Base-by-base conservation (phyloP, 2,888 invertebrate species). In the Zhuqinia jingwanae region DNA sequence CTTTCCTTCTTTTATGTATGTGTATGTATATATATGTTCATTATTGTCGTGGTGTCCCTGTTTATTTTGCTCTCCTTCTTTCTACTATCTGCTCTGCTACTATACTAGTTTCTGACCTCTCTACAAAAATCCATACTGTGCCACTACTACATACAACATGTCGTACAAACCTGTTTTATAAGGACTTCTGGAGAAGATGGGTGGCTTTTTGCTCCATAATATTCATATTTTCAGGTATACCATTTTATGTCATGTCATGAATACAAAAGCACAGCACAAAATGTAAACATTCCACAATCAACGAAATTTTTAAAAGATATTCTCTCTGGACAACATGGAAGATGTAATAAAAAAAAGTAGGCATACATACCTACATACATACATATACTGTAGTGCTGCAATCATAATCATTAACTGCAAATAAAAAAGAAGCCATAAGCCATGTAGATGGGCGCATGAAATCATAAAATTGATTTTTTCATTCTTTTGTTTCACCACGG, bases 181-280 rank as follows among this genome's bases (percentile, higher is more conserved):
- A 36, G 25, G 36, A 63, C 36, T 3, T 17, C 17, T 63, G 36
- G 63, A 30, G 1, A 11, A 63, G 17, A n/a, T 36, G 30, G 63
- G 56, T 56, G 22, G 17, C 53, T 53, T 13, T n/a, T 2, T 63
- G 30, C 22, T 77, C 17, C 58, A 22, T 58, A 60, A 58, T 78
- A 78, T n/a, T n/a, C n/a, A 78, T 78, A 45, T 63, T 60, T n/a
- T 47, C 63, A 77, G 63, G 78, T 63, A 36, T 36, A 78, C 17
- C 27, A 11, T 27, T 53, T 56, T 56, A 3, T 17, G 25, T 30
- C 15, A 30, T 75, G 36, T n/a, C n/a, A 25, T 25, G 22, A 22
- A 2, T 13, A 22, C 2, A 10, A 1, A 25, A 58, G 25, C 58
- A n/a, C n/a, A 53, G 17, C 53, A 17, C 0, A 53, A 53, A 53